Base-by-base conservation (phyloP, 2,888 invertebrate genomes). In the Metallyticus violacea region DNA sequence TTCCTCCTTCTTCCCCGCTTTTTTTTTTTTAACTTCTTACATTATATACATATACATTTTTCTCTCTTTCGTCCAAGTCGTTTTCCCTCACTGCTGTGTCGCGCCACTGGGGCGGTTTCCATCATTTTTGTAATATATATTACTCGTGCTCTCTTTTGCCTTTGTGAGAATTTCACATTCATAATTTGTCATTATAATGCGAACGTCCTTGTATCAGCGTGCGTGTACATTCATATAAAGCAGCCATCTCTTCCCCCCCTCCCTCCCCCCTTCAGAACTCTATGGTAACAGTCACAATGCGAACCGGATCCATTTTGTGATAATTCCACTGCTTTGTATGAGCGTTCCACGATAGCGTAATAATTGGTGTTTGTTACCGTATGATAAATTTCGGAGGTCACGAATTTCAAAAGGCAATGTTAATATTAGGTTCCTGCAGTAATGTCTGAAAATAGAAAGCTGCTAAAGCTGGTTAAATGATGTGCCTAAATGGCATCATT, bases 111-210 rank as follows among this genome's bases (percentile, higher is more conserved):
- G 79, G 80, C 29, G 62, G 81, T 85, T 85, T 87, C 77, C 85
- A 87, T 87, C 87, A 85, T 81, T 85, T 85, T 81, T 81, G 77
- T 77, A 83, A 78, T 86, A 83, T 86, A 83, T 86, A 86, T 83
- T 83, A 86, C 78, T 79, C 82, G 30, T 83, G 83, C 86, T 62
- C n/a, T 62, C 83, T 83, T 77, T 77, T 79, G 26, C 81, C 62
- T 40, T 79, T 80, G 76, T 40, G 78, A 30, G 85, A 27, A 62
- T 76, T 27, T 83, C 86, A 78, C 79, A 82, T 83, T 79, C 79
- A 83, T 83, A 79, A 86, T 86, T 86, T 86, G 86, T 86, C 86
- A 83, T 86, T 82, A 86, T 86, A 86, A 86, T 86, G 86, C 26
- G 77, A 25, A 77, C 76, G 25, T 25, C 26, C 28, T 62, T 26